These are phyloP conservation scores for Gymnoscopelus braueri DNA, from an alignment of 2,797 vertebrate genomes.

Conservation along the genomic window DNA sequence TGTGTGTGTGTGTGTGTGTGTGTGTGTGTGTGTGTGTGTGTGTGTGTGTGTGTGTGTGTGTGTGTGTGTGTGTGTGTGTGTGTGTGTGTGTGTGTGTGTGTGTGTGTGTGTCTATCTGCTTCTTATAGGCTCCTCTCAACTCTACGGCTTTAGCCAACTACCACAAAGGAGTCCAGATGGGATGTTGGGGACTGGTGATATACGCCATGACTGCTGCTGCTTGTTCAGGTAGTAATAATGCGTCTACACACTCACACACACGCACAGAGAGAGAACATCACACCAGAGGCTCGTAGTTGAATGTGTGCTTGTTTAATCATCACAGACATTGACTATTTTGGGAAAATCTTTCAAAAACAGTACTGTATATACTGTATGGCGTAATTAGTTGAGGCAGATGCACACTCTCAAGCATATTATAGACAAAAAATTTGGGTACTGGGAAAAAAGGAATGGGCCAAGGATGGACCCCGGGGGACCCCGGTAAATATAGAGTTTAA, in stretches of 20 bases:
- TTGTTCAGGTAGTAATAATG: conserved; percentile 87
- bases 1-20: no score
- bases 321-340: no score
- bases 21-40: neutral
- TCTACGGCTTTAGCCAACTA: conserved; percentile 88
- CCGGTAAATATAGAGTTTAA: no score
- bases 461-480: no score
- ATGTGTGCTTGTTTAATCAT: no score
- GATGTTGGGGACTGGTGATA: conserved; percentile 96
- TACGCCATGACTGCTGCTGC: conserved; percentile 94
- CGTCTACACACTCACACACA: conserved; percentile 9
- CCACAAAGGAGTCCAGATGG: conserved; percentile 95
- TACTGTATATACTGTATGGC: no score
- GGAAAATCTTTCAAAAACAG: no score
- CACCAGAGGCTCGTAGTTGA: neutral
- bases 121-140: conserved; percentile 85
- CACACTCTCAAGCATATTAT: no score
- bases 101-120: neutral
- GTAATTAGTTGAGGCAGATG: no score
- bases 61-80: neutral
- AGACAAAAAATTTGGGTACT: no score
- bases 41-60: neutral
- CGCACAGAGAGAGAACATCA: neutral
- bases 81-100: neutral
- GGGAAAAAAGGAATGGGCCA: no score